These are phyloP conservation scores for Zaprionus nigranus DNA, from an alignment of 1,140 invertebrate genomes.

Conservation along the genomic window DNA sequence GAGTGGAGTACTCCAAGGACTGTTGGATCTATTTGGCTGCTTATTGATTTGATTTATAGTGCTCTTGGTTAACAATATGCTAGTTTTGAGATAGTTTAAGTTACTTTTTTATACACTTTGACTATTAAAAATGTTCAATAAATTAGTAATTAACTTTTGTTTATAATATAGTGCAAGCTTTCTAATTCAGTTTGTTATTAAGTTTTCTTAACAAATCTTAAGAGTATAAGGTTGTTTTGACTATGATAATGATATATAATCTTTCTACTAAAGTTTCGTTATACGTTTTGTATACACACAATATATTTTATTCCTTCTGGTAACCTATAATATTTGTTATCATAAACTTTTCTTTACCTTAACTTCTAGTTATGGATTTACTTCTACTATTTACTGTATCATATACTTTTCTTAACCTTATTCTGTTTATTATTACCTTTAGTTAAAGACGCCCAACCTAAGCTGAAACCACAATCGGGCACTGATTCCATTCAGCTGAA, in stretches of 20 bases:
- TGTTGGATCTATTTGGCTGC: background rate
- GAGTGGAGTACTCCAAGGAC: background rate
- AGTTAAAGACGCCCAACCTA: background rate
- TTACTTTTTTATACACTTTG: too few species aligned
- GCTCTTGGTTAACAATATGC: background rate
- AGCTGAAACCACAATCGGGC: slow-evolving; percentile 1
- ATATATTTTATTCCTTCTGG: too few species aligned
- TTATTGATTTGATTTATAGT: background rate
- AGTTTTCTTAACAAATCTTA: too few species aligned
- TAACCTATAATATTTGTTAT: too few species aligned
- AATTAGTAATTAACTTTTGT: too few species aligned
- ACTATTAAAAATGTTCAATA: too few species aligned
- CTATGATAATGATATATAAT: too few species aligned
- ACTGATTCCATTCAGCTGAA: slow-evolving; percentile 27
- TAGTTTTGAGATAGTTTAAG: background rate
- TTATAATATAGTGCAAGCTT: too few species aligned
- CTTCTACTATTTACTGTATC: background rate
- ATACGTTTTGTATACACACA: too few species aligned
- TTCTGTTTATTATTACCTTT: background rate
- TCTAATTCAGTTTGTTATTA: too few species aligned
- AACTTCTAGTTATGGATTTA: background rate
- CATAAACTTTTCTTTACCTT: background rate
- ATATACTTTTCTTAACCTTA: background rate
- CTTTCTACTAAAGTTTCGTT: too few species aligned
- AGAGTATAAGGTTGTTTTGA: too few species aligned